phyloP scores from a whole-genome alignment of 2,797 vertebrate species.

The Meriones psammophilus region DNA sequence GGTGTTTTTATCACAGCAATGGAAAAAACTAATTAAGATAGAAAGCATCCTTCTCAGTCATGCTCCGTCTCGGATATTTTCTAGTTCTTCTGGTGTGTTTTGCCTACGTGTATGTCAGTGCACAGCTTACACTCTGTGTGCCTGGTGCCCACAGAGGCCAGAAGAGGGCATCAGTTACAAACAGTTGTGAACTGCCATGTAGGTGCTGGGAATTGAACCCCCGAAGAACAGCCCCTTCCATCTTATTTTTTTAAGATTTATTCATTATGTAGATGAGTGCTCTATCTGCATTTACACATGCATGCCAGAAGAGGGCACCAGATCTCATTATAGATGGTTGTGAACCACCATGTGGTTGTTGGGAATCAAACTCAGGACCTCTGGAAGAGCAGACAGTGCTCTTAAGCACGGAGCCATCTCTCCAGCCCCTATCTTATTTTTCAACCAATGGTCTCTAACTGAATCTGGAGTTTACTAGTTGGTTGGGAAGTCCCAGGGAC shows the following conservation, averaged over 20 bases:
- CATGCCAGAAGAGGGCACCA: too few relatives aligned
- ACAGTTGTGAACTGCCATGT: neutral
- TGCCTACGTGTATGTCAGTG: neutral
- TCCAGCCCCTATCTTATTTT: too few relatives aligned
- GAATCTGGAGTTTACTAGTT: neutral
- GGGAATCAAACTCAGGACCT: too few relatives aligned
- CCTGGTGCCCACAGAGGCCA: neutral
- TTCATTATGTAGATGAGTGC: too few relatives aligned
- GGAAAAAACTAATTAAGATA: neutral
- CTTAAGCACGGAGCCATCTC: too few relatives aligned
- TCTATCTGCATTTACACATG: too few relatives aligned
- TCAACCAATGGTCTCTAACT: neutral
- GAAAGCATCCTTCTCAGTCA: neutral
- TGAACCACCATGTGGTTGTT: too few relatives aligned
- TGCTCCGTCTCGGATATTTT: neutral
- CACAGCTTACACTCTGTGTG: too few relatives aligned
- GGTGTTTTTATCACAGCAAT: neutral
- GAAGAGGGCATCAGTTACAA: neutral
- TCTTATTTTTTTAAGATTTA: neutral
- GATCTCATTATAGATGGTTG: too few relatives aligned
- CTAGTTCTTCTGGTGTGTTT: neutral
- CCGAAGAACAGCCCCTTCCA: neutral
- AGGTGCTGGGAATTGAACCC: neutral
- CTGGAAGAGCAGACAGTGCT: too few relatives aligned
- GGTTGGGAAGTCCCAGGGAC: too few relatives aligned